Evolutionary conservation across 1,140 invertebrate species (phyloP).

Genomic region (Delia radicum): DNA sequence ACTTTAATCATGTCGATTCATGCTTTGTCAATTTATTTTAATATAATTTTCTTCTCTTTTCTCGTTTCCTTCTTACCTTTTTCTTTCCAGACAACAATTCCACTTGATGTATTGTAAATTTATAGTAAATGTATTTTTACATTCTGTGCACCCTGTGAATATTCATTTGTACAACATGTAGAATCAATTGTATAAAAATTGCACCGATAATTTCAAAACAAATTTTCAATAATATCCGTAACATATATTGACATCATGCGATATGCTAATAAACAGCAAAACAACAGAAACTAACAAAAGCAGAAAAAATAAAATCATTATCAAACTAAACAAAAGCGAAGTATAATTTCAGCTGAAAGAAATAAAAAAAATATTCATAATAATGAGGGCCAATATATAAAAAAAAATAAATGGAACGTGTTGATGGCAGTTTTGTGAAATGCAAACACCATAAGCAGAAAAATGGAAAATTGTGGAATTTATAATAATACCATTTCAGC

Average conservation of each 20-base stretch:
- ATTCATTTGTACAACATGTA: background rate
- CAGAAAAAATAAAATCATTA: background rate
- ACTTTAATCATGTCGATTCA: background rate
- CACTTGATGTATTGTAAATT: too few species aligned
- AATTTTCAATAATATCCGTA: too few species aligned
- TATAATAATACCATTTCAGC: too few species aligned
- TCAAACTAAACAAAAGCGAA: background rate
- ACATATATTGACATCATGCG: constrained; percentile 8
- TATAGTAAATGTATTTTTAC: background rate
- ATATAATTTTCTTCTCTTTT: background rate
- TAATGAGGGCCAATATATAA: background rate
- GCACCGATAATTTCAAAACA: background rate
- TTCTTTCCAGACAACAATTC: background rate
- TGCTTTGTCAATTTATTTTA: background rate
- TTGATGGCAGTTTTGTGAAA: too few species aligned
- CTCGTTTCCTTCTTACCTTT: background rate
- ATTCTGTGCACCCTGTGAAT: background rate
- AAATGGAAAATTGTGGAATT: too few species aligned
- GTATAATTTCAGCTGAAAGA: background rate
- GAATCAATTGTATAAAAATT: background rate
- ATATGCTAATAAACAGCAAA: background rate
- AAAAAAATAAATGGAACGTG: too few species aligned
- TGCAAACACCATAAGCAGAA: too few species aligned
- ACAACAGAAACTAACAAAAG: background rate
- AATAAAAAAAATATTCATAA: background rate